Percentiles rank a stretch among this genome's conserved stretches.
Conservation (phyloP, 1,140 invertebrate species). For the Ylistrum balloti region DNA sequence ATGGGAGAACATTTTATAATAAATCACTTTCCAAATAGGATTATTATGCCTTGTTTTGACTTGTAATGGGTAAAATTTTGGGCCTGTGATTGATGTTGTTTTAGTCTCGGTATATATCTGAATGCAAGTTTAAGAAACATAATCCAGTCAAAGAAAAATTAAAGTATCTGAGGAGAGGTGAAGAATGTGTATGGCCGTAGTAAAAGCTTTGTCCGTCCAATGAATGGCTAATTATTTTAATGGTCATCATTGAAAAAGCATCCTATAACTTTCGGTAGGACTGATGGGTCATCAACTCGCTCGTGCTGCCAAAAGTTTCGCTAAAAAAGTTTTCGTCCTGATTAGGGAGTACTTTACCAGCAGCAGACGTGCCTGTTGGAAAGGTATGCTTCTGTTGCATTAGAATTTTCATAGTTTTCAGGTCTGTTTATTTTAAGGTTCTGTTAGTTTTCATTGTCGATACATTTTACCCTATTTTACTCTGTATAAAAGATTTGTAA, state of each 20-base stretch:
- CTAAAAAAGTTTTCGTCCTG: too few species aligned
- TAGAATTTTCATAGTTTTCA: too few species aligned
- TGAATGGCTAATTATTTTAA: neutral
- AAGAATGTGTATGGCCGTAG: constrained; percentile 6
- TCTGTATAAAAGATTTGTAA: too few species aligned
- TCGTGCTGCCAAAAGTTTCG: neutral
- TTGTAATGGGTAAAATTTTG: constrained; percentile 17
- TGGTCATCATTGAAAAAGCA: constrained; percentile 33
- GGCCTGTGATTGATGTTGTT: neutral
- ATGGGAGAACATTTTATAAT: constrained; percentile 28
- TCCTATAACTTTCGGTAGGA: neutral
- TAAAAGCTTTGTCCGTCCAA: constrained; percentile 25
- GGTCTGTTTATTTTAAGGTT: too few species aligned
- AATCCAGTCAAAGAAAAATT: too few species aligned
- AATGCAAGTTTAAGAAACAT: too few species aligned
- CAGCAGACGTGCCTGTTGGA: too few species aligned
- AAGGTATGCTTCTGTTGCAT: too few species aligned
- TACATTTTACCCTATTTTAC: too few species aligned
- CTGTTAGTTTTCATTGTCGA: too few species aligned
- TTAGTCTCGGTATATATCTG: neutral
- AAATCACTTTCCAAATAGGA: constrained; percentile 11
- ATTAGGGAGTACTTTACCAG: too few species aligned
- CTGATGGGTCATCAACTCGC: neutral
- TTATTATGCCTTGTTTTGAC: constrained; percentile 39
- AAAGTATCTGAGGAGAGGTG: too few species aligned